Evolutionary conservation across 2,888 invertebrate species (phyloP).

Genomic region (Tuta absoluta): DNA sequence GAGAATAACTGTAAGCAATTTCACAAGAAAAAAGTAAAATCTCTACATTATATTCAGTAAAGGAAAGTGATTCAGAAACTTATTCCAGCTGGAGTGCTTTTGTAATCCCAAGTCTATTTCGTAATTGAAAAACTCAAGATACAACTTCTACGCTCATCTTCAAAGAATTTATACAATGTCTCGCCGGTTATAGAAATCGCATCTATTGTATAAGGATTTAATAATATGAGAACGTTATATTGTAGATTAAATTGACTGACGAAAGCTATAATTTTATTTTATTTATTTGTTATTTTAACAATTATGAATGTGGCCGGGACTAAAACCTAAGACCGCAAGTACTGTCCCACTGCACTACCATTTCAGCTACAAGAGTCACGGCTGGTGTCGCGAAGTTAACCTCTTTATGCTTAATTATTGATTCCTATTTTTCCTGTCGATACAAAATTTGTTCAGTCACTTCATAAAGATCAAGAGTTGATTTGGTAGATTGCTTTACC

Average conservation of each 20-base stretch:
- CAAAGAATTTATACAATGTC: conserved; percentile 3
- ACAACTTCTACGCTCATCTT: conserved; percentile 1
- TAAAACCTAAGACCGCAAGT: too few species aligned
- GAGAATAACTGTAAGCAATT: neutral
- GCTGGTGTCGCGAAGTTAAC: too few species aligned
- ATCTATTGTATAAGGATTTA: neutral
- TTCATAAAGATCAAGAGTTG: too few species aligned
- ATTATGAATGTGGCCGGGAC: too few species aligned
- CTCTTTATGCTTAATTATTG: too few species aligned
- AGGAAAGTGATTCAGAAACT: neutral
- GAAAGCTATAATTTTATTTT: neutral
- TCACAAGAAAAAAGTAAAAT: neutral
- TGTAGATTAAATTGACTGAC: neutral
- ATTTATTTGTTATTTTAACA: neutral
- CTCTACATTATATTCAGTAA: neutral
- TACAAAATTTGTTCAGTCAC: too few species aligned
- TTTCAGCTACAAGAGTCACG: too few species aligned
- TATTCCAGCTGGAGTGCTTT: conserved; percentile 8
- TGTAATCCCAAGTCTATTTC: neutral
- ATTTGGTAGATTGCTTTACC: too few species aligned
- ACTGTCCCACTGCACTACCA: too few species aligned
- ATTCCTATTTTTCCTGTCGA: too few species aligned
- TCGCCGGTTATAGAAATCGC: neutral
- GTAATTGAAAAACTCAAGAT: conserved; percentile 12
- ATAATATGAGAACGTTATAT: neutral